Conservation (phyloP, 2,888 invertebrate genomes). For the Drosophila nr. medialis region DNA sequence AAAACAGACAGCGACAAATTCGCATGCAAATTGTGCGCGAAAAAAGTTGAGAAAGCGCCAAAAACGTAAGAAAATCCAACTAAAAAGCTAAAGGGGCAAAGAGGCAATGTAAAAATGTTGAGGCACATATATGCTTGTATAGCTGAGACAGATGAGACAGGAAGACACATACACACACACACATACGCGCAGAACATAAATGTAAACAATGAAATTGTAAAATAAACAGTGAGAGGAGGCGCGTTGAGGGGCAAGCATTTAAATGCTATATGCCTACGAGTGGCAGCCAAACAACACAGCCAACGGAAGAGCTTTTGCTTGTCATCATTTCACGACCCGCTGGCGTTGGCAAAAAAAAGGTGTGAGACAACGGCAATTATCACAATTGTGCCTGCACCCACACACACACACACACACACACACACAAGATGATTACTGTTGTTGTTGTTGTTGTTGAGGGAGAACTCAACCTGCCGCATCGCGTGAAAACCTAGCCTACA, state of each 20-base stretch:
- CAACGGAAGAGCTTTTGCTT: conserved; percentile 77
- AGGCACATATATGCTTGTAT: conserved; percentile 23
- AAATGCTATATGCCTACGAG: conserved; percentile 39
- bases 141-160: conserved; percentile 21
- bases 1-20: conserved; percentile 74
- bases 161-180: conserved; percentile 21
- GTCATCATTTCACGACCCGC: conserved; percentile 78
- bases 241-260: conserved; percentile 15
- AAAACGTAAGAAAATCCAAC: conserved; percentile 57
- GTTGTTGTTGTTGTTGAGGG: conserved; percentile 1
- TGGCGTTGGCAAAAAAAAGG: conserved; percentile 54
- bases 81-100: conserved; percentile 14
- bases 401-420: background rate
- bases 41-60: conserved; percentile 68
- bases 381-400: conserved; percentile 70
- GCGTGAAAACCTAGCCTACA: conserved; percentile 43
- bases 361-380: conserved; percentile 81
- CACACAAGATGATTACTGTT: conserved; percentile 2
- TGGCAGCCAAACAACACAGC: conserved; percentile 68
- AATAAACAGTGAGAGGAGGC: conserved; percentile 58
- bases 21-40: conserved; percentile 81
- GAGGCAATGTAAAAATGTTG: conserved; percentile 36
- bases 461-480: background rate
- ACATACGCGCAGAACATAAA: conserved; percentile 62
- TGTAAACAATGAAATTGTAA: conserved; percentile 80